Conservation (phyloP, 2,113 vertebrate species). For the Hipposideros armiger region DNA sequence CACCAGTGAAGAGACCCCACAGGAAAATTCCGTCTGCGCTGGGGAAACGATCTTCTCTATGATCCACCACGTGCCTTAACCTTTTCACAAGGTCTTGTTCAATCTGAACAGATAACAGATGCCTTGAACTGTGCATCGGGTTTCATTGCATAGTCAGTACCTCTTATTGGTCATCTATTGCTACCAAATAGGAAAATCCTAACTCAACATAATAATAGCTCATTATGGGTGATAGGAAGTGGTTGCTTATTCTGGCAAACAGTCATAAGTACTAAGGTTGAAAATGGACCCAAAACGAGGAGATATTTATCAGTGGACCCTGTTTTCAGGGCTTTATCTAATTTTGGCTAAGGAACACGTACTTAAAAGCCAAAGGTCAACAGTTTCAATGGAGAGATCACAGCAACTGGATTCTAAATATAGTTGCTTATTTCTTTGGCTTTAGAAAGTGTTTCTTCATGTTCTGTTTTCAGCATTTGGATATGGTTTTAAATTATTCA, state of each 20-base stretch:
- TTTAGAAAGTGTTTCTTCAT: neutral
- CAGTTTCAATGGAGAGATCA: neutral
- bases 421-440: neutral
- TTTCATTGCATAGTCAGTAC: no score
- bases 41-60: neutral
- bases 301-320: neutral
- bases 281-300: neutral
- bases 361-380: neutral
- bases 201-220: neutral
- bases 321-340: neutral
- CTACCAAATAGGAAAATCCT: neutral
- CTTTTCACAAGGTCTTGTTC: neutral
- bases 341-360: neutral
- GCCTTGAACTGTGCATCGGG: neutral
- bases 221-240: neutral
- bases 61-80: accelerated
- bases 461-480: neutral
- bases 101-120: no score
- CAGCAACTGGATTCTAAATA: neutral
- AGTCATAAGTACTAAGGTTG: no score
- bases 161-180: neutral
- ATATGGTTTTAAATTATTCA: conserved; percentile 7
- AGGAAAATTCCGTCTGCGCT: neutral
- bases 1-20: neutral
- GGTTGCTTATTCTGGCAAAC: neutral